These are phyloP conservation scores for Tuberolachnus salignus DNA, from an alignment of 2,888 invertebrate genomes.

Conservation along the genomic window DNA sequence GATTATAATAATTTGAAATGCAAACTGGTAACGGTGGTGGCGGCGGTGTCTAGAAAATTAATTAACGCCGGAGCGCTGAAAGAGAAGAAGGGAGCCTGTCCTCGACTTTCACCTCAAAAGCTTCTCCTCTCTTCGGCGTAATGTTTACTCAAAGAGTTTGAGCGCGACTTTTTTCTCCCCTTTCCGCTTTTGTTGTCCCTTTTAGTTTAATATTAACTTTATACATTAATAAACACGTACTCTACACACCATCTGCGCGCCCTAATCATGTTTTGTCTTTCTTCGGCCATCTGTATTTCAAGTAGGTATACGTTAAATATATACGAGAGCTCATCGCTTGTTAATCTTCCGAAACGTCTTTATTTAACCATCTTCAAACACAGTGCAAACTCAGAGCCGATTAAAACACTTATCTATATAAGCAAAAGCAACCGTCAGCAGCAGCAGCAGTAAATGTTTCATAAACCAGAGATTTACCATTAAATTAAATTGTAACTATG, in stretches of 20 bases:
- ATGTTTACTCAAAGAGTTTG: constrained; percentile 30
- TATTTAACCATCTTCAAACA: constrained; percentile 6
- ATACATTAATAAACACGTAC: constrained; percentile 44
- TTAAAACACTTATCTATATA: neutral
- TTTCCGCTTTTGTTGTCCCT: constrained; percentile 2
- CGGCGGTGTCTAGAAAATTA: constrained; percentile 26
- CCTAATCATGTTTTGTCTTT: constrained; percentile 32
- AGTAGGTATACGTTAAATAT: neutral
- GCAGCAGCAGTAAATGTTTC: too few species aligned
- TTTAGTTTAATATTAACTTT: constrained; percentile 30
- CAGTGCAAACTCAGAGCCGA: neutral
- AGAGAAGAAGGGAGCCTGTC: neutral
- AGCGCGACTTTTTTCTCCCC: constrained; percentile 20
- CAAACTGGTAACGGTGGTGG: neutral
- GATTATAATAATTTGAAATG: constrained; percentile 30
- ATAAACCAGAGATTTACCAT: too few species aligned
- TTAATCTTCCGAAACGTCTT: neutral
- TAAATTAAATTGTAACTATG: too few species aligned
- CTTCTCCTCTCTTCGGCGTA: neutral
- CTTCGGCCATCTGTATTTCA: neutral
- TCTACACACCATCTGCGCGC: neutral
- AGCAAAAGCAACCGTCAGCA: too few species aligned
- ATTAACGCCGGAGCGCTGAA: constrained; percentile 4
- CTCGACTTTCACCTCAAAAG: constrained; percentile 27
- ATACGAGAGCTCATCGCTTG: neutral